A percentile compares a stretch with the other conserved stretches of the same genome.
phyloP scores from a whole-genome alignment of 2,113 vertebrate species.

The Columba janthina region DNA sequence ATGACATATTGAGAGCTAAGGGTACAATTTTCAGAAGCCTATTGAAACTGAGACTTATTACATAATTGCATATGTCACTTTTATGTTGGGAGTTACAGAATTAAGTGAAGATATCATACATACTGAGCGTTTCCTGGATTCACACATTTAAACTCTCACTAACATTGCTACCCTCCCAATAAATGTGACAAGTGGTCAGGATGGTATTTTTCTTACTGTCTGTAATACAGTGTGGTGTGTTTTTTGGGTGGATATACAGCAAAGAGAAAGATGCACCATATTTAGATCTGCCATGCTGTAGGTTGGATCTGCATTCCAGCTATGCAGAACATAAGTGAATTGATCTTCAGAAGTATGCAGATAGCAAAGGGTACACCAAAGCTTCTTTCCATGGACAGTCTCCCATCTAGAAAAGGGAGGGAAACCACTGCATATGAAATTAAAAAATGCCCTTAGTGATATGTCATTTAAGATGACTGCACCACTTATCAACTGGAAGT shows the following conservation, averaged over 20 bases:
- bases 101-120: not conserved
- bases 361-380: not conserved
- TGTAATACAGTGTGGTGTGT: not conserved
- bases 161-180: not conserved
- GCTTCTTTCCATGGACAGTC: not conserved
- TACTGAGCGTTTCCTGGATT: not conserved
- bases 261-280: not conserved
- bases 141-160: not conserved
- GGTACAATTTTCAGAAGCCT: not conserved
- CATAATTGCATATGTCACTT: not conserved
- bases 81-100: not conserved
- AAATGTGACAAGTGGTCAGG: not conserved
- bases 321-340: fast-evolving
- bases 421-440: not conserved
- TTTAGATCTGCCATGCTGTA: not conserved
- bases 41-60: not conserved
- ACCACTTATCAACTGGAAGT: not conserved
- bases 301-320: not conserved
- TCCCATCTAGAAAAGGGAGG: not conserved
- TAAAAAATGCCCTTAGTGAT: not conserved
- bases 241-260: not conserved
- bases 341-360: not conserved
- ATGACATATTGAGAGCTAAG: not conserved
- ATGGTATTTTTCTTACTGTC: not conserved
- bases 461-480: not conserved